Evolutionary conservation across 2,797 vertebrate species (phyloP).

Genomic region (Cryptoblepharus egeriae): DNA sequence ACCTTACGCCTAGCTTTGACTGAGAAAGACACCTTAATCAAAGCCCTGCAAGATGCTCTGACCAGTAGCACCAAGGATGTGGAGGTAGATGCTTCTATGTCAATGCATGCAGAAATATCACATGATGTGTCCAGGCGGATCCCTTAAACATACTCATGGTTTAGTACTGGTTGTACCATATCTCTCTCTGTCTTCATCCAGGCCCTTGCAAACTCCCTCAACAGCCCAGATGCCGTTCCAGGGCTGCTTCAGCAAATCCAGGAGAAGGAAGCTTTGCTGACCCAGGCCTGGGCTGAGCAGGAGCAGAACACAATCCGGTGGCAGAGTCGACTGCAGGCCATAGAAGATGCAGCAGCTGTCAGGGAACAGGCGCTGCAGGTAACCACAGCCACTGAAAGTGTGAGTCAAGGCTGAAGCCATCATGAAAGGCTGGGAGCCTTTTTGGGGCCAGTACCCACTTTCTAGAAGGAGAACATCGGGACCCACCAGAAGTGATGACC

Average conservation of each 20-base stretch:
- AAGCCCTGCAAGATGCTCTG: slow-evolving; percentile 39
- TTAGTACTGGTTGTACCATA: background rate
- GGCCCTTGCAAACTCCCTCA: slow-evolving; percentile 41
- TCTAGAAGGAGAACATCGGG: no score
- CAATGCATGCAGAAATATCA: no score
- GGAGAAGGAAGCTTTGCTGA: slow-evolving; percentile 52
- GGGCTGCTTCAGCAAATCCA: slow-evolving; percentile 34
- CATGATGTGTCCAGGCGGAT: no score
- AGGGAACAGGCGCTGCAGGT: slow-evolving; percentile 47
- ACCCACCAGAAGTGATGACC: no score
- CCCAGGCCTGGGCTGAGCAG: slow-evolving; percentile 15
- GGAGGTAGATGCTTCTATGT: slow-evolving; percentile 23
- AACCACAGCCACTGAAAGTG: background rate
- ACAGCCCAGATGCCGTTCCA: slow-evolving; percentile 23
- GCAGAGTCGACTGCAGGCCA: slow-evolving; percentile 28
- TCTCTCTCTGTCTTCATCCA: background rate
- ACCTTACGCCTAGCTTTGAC: slow-evolving; percentile 22
- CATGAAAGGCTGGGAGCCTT: no score
- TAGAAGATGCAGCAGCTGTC: slow-evolving; percentile 11
- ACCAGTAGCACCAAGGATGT: slow-evolving; percentile 52
- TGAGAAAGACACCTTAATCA: slow-evolving; percentile 45
- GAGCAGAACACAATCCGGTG: slow-evolving; percentile 5
- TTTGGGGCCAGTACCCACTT: background rate
- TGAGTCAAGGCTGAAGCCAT: no score
- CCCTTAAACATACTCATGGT: no score